These are phyloP conservation scores for Corticium candelabrum DNA, from an alignment of 37 sponge, comb jelly and placozoan species.

Conservation along the genomic window DNA sequence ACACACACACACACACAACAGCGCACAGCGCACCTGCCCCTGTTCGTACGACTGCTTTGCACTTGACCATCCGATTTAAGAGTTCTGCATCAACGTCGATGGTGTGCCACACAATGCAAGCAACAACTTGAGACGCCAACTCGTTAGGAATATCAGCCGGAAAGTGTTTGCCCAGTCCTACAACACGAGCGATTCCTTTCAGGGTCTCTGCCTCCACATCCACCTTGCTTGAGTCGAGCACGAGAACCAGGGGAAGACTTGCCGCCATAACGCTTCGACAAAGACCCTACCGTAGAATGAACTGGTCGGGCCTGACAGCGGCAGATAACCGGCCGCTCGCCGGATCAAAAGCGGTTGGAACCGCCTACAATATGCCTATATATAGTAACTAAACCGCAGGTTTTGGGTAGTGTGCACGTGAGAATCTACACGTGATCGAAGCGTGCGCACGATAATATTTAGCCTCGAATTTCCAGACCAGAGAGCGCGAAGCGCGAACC, in stretches of 20 bases:
- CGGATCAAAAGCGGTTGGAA: too few species aligned
- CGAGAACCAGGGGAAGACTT: conserved; percentile 2
- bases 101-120: neutral
- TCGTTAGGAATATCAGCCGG: neutral
- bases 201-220: neutral
- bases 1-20: too few species aligned
- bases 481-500: too few species aligned
- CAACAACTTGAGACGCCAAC: neutral
- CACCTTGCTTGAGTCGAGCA: neutral
- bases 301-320: too few species aligned
- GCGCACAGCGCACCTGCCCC: neutral
- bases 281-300: too few species aligned
- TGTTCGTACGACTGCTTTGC: neutral
- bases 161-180: neutral
- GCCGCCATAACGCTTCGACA: neutral
- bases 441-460: too few species aligned
- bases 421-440: too few species aligned
- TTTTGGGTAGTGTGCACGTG: too few species aligned
- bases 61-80: neutral
- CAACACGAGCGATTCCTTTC: neutral
- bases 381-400: too few species aligned
- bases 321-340: too few species aligned
- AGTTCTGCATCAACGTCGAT: neutral
- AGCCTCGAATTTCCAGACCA: too few species aligned
- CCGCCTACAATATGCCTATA: too few species aligned